phyloP scores from a whole-genome alignment of 2,797 vertebrate genomes.

The Alca torda region DNA sequence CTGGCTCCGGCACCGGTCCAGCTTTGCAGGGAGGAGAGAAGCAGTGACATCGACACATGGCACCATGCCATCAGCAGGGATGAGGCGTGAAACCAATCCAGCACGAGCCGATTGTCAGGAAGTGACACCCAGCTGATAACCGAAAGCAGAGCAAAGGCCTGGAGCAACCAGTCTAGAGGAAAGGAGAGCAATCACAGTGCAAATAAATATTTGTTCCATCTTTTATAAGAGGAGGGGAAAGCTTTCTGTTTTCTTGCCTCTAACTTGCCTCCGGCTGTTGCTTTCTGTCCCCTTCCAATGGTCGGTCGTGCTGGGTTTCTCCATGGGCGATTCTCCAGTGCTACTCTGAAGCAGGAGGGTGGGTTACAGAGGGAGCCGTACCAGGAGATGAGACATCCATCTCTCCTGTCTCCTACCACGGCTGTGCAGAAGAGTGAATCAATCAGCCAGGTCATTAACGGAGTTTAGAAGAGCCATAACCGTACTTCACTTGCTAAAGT shows the following conservation, averaged over 20 bases:
- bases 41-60: fast-evolving
- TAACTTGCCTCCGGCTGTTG: neutral
- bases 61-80: neutral
- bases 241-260: neutral
- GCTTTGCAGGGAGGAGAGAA: too few species aligned
- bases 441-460: neutral
- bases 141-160: neutral
- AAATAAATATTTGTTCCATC: neutral
- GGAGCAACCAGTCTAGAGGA: neutral
- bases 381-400: neutral
- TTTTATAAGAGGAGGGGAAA: neutral
- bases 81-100: too few species aligned
- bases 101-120: neutral
- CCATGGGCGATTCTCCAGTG: neutral
- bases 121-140: neutral
- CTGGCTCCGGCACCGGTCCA: neutral
- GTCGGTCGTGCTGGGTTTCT: neutral
- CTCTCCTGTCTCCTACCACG: neutral
- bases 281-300: neutral
- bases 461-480: neutral
- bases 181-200: neutral
- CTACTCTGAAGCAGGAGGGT: neutral
- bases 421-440: neutral
- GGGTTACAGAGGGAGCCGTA: neutral
- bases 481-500: neutral